Base-by-base conservation (phyloP, 2,113 vertebrate genomes). In the Siniperca chuatsi region DNA sequence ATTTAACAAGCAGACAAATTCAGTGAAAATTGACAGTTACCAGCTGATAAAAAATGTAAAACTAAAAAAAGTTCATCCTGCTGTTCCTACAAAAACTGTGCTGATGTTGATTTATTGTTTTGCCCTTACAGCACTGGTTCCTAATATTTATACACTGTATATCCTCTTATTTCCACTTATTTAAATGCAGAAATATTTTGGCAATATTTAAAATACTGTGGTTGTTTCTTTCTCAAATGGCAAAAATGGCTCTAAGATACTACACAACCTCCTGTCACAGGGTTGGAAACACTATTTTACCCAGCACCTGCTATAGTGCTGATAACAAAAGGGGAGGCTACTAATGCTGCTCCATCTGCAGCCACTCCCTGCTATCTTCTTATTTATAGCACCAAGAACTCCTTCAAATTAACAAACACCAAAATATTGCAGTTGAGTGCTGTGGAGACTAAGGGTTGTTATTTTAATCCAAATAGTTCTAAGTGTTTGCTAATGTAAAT, bases 131-230 rank as follows among this genome's bases (percentile, higher is more conserved):
- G 60, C 83, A 88, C 75, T 81, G 75, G 42, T 61, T 84, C 60
- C 73, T 82, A 55, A 46, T 50, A 77, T 84, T 37, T 90, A 89
- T 78, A 83, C 83, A 91, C 81, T 78, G 71, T 78, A 68, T 78
- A 65, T 87, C 61, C 62, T 79, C 73, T 42, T 64, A 61, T 81
- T 86, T 85, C 79, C 71, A 70, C 79, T 81, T 67, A 42, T 67
- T 76, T 77, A 78, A 82, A 93, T 37, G 79, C 86, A 83, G 82
- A 91, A 90, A 85, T 52, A 74, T 50, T 93, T 93, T 94, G 94
- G 93, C 93, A 92, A 94, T 85, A 92, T 92, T 90, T 89, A 85
- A 93, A 91, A 92, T 75, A 92, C 81, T 87, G 84, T 79, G 75
- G 61, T 81, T 42, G 50, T 37, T 75, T 71, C 67, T 65, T 21